Evolutionary conservation across 2,888 invertebrate genomes (phyloP), one percentile per base, ranked within the genome.

Genomic region (Rhingia rostrata): DNA sequence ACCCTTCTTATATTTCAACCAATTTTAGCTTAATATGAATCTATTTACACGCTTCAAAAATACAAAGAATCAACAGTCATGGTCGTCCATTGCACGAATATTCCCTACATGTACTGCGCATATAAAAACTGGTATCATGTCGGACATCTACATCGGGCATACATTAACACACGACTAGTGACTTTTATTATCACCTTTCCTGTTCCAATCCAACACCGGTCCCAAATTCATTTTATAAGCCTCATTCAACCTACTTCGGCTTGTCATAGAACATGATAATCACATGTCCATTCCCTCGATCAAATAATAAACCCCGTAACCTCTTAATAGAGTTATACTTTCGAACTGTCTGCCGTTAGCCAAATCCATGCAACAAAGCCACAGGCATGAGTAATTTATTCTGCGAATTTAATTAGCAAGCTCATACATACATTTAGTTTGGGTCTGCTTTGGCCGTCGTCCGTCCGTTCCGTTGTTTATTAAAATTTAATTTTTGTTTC

Each of bases 251-350:
- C 66, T 33, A 54, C n/a, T 22, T 60, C 60, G n/a, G 32, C 22
- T 43, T 32, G 72, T n/a, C 72, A 53, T 53, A 51, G 61, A 54
- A 53, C 14, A 41, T 37, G 30, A 54, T 35, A 30, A 61, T 43
- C 61, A 32, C 47, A 32, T 22, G 35, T 43, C 41, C 54, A 45
- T 72, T 66, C 37, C n/a, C 41, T 58, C 37, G 32, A 53, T 51
- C 77, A 53, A 30, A 54, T 12, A 43, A 49, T 67, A 61, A 74
- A 63, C 74, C 61, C 32, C 74, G 14, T 80, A 49, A 74, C 80
- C 80, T 69, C 41, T 41, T 63, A 61, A 80, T 80, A 56, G 69
- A 74, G 80, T 69, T 80, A 63, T 69, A 77, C 69, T 69, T 67
- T 67, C 49, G 33, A 67, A 56, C 37, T 41, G 60, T 32, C 49